Percentiles rank a stretch among this genome's conserved stretches.
phyloP scores from a whole-genome alignment of 2,888 invertebrate species.

The Caprella mutica region DNA sequence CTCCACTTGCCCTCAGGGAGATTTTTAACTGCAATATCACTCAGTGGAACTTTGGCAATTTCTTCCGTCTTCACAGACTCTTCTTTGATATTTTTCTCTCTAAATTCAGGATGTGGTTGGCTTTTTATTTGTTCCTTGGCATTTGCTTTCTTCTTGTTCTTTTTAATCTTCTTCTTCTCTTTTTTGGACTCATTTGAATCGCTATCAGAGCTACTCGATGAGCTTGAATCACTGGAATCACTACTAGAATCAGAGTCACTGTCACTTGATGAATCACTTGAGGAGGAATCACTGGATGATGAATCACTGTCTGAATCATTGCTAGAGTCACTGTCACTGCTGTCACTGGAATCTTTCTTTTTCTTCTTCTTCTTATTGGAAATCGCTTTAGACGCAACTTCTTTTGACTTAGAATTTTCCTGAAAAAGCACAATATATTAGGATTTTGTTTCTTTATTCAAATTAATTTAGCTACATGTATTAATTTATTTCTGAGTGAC shows the following conservation, averaged over 20 bases:
- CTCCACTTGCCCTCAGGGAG: conserved; percentile 65
- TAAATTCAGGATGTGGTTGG: neutral
- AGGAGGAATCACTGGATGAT: conserved; percentile 1
- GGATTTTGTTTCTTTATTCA: too few relatives aligned
- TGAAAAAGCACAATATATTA: too few relatives aligned
- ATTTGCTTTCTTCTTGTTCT: too few relatives aligned
- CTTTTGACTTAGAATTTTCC: too few relatives aligned
- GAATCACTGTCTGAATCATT: neutral
- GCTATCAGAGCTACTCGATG: conserved; percentile 14
- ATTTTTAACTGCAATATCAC: conserved; percentile 37
- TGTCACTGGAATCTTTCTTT: neutral
- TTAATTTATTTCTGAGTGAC: too few relatives aligned
- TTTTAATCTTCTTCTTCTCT: conserved; percentile 13
- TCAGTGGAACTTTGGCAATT: conserved; percentile 23
- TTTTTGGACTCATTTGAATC: conserved; percentile 4
- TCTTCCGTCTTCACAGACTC: too few relatives aligned
- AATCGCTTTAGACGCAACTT: too few relatives aligned
- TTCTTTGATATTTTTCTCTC: neutral
- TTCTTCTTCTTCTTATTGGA: too few relatives aligned
- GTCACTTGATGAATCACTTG: conserved; percentile 5
- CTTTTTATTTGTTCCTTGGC: neutral
- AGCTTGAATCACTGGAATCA: neutral
- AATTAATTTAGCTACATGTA: too few relatives aligned
- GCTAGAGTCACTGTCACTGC: conserved; percentile 14
- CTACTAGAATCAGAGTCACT: conserved; percentile 12